These are phyloP conservation scores for Apodemia hepburni DNA, from an alignment of 2,888 invertebrate genomes.

Conservation along the genomic window DNA sequence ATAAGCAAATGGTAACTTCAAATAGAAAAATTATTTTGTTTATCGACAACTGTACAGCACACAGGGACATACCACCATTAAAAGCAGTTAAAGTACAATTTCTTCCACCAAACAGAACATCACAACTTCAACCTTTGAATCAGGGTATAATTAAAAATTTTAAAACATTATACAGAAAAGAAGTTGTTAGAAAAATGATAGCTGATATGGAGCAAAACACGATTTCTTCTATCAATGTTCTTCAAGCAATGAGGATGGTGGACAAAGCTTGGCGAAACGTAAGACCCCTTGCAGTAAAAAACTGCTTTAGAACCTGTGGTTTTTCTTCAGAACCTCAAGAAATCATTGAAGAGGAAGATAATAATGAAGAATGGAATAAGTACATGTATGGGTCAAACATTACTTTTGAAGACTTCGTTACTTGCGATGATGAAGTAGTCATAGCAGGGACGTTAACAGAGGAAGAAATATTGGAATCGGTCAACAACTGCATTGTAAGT, in stretches of 20 bases:
- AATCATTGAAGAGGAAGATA: slow-evolving; percentile 16
- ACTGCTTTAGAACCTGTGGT: slow-evolving; percentile 15
- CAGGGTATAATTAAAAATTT: slow-evolving; percentile 12
- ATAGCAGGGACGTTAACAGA: slow-evolving; percentile 17
- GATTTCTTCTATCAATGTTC: slow-evolving; percentile 12
- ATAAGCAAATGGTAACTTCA: slow-evolving; percentile 1
- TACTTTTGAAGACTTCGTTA: too few species aligned
- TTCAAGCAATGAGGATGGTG: slow-evolving; percentile 16
- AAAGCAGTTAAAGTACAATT: slow-evolving; percentile 15
- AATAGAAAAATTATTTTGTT: slow-evolving; percentile 15
- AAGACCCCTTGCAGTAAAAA: not conserved
- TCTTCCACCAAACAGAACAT: slow-evolving; percentile 6
- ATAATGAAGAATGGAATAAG: slow-evolving; percentile 11
- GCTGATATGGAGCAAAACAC: slow-evolving; percentile 13
- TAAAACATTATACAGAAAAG: slow-evolving; percentile 8
- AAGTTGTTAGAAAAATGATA: slow-evolving; percentile 17
- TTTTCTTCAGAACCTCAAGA: slow-evolving; percentile 19
- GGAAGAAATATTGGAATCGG: slow-evolving; percentile 21
- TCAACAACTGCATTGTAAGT: slow-evolving; percentile 14
- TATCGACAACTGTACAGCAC: slow-evolving; percentile 17
- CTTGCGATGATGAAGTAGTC: slow-evolving; percentile 15
- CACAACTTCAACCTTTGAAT: slow-evolving; percentile 6
- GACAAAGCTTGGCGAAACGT: slow-evolving; percentile 13
- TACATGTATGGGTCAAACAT: not conserved
- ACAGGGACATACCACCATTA: slow-evolving; percentile 11